Evolutionary conservation across 2,797 vertebrate genomes (phyloP).

Genomic region (Ibycter americanus): DNA sequence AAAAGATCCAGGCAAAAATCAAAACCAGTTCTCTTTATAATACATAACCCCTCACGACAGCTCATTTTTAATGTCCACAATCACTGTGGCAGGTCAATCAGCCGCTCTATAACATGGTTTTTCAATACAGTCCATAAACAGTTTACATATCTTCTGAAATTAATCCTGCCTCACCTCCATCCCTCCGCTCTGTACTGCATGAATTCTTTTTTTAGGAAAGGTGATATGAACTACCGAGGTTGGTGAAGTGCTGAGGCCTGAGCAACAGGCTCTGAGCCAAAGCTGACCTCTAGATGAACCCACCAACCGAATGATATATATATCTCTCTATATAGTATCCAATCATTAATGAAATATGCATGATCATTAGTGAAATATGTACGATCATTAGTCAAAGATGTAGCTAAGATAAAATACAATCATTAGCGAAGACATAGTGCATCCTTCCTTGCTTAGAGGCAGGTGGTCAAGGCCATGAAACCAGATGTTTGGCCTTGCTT

Average conservation of each 20-base stretch:
- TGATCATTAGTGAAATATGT: too few species aligned
- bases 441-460: too few species aligned
- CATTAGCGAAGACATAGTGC: too few species aligned
- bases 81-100: background rate
- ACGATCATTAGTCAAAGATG: too few species aligned
- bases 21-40: background rate
- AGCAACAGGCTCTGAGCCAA: too few species aligned
- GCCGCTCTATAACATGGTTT: background rate
- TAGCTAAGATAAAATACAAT: too few species aligned
- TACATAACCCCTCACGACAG: background rate
- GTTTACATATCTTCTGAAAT: background rate
- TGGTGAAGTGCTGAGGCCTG: background rate
- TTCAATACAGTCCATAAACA: background rate
- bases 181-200: background rate
- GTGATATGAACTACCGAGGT: background rate
- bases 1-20: background rate
- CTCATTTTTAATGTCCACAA: background rate
- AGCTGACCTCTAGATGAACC: too few species aligned
- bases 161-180: background rate
- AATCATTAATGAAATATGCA: too few species aligned
- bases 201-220: background rate
- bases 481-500: too few species aligned
- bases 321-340: too few species aligned
- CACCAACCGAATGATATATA: too few species aligned
- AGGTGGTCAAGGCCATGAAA: too few species aligned